Percentiles rank a stretch among this genome's conserved stretches.
Conservation (phyloP, 2,113 vertebrate genomes). For the Australoheros scitulus region DNA sequence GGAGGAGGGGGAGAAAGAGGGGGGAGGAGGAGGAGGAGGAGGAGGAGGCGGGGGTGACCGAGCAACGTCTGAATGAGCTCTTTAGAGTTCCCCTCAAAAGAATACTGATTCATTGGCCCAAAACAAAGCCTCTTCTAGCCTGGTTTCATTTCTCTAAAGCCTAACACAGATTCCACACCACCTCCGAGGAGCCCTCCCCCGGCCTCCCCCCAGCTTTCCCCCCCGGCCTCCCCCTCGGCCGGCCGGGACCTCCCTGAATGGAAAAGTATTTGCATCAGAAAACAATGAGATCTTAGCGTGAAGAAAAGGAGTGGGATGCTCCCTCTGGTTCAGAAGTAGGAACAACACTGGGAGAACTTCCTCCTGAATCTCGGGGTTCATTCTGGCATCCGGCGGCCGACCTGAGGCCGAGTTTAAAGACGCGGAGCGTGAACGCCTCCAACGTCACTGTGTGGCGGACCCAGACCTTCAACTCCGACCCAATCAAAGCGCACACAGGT, state of each 20-base stretch:
- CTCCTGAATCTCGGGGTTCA: slow-evolving; percentile 60
- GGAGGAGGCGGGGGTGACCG: slow-evolving; percentile 8
- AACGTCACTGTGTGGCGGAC: background rate
- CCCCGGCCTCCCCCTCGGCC: background rate
- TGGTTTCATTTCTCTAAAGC: slow-evolving; percentile 75
- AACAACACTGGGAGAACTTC: slow-evolving; percentile 69
- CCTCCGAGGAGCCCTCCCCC: slow-evolving; percentile 38
- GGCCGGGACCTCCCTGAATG: slow-evolving; percentile 60
- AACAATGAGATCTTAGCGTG: slow-evolving; percentile 70
- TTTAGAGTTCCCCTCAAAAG: slow-evolving; percentile 70
- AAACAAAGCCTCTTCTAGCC: slow-evolving; percentile 76
- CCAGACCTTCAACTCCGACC: background rate
- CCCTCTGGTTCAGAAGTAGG: slow-evolving; percentile 50
- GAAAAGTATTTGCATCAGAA: slow-evolving; percentile 69
- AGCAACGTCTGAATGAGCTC: slow-evolving; percentile 60
- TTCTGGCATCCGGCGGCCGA: slow-evolving; percentile 31
- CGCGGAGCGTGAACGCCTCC: background rate
- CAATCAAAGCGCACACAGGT: background rate
- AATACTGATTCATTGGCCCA: slow-evolving; percentile 78
- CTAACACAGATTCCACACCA: slow-evolving; percentile 73
- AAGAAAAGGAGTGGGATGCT: slow-evolving; percentile 58
- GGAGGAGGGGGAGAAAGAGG: background rate
- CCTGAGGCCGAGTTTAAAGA: background rate
- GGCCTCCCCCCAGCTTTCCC: background rate
- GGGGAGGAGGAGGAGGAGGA: background rate